These are phyloP conservation scores for Trididemnum miniatum DNA, from an alignment of 23 tunicate species.

Conservation along the genomic window DNA sequence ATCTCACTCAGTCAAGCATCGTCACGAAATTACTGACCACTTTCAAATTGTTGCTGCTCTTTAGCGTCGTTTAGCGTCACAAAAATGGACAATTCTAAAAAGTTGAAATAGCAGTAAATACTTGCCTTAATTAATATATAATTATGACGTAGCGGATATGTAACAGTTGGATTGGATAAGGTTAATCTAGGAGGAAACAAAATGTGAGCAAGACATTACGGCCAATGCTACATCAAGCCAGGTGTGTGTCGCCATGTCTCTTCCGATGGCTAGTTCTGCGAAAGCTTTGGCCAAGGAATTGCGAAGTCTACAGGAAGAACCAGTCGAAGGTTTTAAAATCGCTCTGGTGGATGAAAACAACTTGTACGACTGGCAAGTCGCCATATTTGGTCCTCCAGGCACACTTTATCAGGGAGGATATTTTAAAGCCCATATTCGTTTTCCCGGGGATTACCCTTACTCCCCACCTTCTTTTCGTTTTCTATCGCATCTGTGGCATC, in stretches of 20 bases:
- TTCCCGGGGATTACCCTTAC: conserved; percentile 98
- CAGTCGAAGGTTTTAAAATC: conserved; percentile 93
- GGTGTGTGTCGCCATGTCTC: conserved; percentile 60
- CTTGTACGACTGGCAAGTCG: conserved; percentile 98
- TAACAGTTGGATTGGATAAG: too few species aligned
- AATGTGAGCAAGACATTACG: background rate
- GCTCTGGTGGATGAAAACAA: conserved; percentile 92
- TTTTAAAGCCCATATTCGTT: conserved; percentile 95
- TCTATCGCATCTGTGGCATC: conserved; percentile 93
- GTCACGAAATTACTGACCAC: too few species aligned
- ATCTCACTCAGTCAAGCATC: too few species aligned
- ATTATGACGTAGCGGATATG: too few species aligned
- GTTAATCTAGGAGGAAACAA: background rate
- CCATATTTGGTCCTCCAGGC: conserved; percentile 98
- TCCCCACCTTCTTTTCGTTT: conserved; percentile 96
- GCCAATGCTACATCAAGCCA: background rate
- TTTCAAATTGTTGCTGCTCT: too few species aligned
- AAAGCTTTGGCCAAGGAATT: conserved; percentile 92
- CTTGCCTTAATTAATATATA: too few species aligned
- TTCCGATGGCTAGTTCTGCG: conserved; percentile 97
- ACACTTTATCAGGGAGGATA: conserved; percentile 97
- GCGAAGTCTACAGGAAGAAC: conserved; percentile 79
- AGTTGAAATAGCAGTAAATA: too few species aligned
- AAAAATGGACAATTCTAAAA: too few species aligned
- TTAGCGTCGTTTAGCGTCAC: too few species aligned